A percentile compares a stretch with the other conserved stretches of the same genome.
Conservation (phyloP, 2,113 vertebrate genomes). For the Nycticryphes semicollaris region DNA sequence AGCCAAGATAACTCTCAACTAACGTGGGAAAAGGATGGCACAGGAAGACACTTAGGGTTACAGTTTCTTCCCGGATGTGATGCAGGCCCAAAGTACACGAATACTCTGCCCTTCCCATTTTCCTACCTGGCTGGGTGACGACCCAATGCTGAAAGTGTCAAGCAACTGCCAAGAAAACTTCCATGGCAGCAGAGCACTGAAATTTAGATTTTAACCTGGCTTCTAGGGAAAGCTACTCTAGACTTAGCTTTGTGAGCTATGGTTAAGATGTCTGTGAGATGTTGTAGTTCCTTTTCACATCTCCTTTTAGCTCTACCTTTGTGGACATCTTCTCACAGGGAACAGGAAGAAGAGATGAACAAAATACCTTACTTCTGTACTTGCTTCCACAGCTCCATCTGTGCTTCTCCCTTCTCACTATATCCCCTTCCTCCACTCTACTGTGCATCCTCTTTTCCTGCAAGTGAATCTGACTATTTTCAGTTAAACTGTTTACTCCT, state of each 20-base stretch:
- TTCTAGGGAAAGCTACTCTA: neutral
- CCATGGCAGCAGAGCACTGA: neutral
- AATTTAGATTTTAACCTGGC: neutral
- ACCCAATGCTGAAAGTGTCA: neutral
- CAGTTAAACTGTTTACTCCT: neutral
- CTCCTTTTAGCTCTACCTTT: neutral
- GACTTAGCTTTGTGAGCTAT: neutral
- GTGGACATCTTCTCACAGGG: neutral
- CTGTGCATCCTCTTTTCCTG: neutral
- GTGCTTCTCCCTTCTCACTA: neutral
- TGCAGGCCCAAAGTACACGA: neutral
- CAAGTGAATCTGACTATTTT: neutral
- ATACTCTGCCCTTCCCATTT: neutral
- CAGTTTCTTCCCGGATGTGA: neutral
- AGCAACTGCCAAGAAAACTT: neutral
- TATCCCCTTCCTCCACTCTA: neutral
- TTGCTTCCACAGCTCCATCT: neutral
- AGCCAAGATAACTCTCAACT: neutral
- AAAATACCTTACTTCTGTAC: neutral
- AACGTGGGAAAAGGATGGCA: rapidly evolving
- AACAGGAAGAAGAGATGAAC: neutral
- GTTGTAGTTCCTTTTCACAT: neutral
- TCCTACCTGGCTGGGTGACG: neutral
- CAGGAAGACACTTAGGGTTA: neutral
- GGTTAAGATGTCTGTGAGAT: neutral